Conservation (phyloP, 2,113 vertebrate species). For the Globicephala melas region DNA sequence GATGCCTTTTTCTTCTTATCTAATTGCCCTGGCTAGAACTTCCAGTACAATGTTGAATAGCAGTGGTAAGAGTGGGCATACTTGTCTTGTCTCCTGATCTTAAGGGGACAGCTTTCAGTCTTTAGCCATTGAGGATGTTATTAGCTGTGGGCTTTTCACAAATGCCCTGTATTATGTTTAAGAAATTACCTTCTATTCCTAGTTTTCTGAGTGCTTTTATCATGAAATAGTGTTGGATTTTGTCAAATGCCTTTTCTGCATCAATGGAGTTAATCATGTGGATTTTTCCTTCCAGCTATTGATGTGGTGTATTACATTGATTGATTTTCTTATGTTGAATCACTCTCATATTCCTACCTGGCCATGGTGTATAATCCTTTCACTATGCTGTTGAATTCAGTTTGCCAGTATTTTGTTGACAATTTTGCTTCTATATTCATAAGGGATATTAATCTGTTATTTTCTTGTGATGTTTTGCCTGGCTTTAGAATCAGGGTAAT, state of each 20-base stretch:
- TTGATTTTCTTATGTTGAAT: neutral
- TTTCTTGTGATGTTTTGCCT: neutral
- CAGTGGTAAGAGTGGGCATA: neutral
- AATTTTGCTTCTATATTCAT: conserved; percentile 1
- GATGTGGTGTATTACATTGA: neutral
- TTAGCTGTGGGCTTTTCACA: neutral
- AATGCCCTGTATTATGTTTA: neutral
- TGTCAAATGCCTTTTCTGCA: neutral
- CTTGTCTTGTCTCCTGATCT: neutral
- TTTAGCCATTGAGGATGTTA: neutral
- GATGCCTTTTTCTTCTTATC: neutral
- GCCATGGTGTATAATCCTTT: neutral
- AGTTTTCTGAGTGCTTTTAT: neutral
- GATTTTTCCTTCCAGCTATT: neutral
- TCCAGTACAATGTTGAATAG: neutral
- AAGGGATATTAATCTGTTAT: neutral
- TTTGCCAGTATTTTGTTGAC: neutral
- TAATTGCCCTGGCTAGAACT: neutral
- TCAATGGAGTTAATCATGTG: neutral
- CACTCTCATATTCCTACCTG: neutral
- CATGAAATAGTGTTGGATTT: neutral
- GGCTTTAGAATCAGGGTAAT: neutral
- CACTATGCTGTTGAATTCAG: neutral
- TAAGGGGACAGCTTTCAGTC: neutral
- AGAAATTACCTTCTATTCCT: neutral